A percentile compares a stretch with the other conserved stretches of the same genome.
Evolutionary conservation across 2,888 invertebrate species (phyloP).

Genomic region (Syrista parreyssii): DNA sequence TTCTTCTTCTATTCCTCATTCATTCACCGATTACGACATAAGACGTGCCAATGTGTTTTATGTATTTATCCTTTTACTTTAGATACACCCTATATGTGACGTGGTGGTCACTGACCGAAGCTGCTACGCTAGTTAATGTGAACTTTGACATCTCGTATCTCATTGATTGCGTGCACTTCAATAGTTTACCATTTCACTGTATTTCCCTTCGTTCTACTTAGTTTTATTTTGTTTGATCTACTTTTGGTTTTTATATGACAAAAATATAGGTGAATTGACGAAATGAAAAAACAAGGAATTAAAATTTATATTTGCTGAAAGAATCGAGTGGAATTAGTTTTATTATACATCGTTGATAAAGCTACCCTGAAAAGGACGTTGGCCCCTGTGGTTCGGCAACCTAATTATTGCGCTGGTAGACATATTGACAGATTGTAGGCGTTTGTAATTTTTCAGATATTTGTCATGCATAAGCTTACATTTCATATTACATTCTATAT

Average conservation of each 20-base stretch:
- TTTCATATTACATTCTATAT: neutral
- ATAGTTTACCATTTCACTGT: neutral
- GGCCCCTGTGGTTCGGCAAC: neutral
- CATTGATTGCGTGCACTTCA: constrained; percentile 17
- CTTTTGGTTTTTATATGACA: neutral
- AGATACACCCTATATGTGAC: constrained; percentile 10
- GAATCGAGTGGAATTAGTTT: neutral
- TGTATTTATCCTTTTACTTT: neutral
- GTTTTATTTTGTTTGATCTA: neutral
- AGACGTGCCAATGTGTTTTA: neutral
- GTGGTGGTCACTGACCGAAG: constrained; percentile 24
- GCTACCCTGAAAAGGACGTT: neutral
- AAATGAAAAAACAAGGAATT: neutral
- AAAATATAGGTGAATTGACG: neutral
- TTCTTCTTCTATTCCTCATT: neutral
- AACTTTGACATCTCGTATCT: constrained; percentile 22
- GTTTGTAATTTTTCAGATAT: neutral
- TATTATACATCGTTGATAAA: neutral
- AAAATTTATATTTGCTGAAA: neutral
- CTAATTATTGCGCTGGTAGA: neutral
- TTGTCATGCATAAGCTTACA: neutral
- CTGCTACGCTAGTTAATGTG: constrained; percentile 13
- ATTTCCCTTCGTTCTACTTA: neutral
- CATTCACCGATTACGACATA: neutral
- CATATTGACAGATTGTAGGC: neutral